Conservation (phyloP, 2,113 vertebrate species). For the Oreochromis niloticus region DNA sequence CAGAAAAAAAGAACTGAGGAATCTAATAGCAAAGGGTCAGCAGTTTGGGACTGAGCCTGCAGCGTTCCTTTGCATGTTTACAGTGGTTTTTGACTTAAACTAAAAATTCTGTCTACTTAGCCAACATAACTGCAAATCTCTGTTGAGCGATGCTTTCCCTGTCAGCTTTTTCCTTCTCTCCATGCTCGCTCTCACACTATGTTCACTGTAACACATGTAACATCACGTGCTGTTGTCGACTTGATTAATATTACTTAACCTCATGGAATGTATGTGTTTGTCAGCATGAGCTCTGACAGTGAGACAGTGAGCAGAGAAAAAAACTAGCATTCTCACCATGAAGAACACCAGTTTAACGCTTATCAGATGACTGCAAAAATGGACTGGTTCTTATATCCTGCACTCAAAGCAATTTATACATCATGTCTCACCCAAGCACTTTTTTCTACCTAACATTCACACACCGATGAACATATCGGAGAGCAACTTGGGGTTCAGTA, state of each 20-base stretch:
- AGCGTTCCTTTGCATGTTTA: neutral
- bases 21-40: neutral
- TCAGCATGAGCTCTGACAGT: neutral
- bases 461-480: too few relatives aligned
- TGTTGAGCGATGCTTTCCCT: too few relatives aligned
- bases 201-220: too few relatives aligned
- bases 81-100: neutral
- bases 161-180: too few relatives aligned
- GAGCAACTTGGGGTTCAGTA: neutral
- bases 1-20: neutral
- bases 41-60: neutral
- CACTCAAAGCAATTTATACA: too few relatives aligned
- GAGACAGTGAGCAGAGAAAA: neutral
- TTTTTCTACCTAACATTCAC: too few relatives aligned
- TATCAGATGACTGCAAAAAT: neutral
- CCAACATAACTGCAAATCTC: neutral
- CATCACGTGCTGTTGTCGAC: too few relatives aligned
- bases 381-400: neutral
- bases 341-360: neutral
- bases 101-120: neutral
- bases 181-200: too few relatives aligned
- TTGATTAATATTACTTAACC: too few relatives aligned
- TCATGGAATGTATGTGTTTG: too few relatives aligned
- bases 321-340: neutral
- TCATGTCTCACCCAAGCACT: too few relatives aligned